Evolutionary conservation across 2,888 invertebrate genomes (phyloP).

Genomic region (Halictus ligatus): DNA sequence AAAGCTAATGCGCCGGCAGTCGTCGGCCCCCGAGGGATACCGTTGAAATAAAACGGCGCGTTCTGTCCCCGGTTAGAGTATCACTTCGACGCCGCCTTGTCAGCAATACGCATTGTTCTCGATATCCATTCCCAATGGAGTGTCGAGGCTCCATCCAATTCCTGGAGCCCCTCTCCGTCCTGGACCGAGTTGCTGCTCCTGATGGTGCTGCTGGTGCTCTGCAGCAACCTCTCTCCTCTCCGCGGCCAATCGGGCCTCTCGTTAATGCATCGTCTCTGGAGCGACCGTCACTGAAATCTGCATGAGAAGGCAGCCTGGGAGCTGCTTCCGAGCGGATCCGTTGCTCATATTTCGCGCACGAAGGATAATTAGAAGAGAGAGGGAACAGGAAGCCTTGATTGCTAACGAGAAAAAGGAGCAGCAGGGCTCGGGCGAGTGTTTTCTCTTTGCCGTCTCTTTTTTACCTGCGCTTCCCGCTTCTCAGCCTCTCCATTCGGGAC

Average conservation of each 20-base stretch:
- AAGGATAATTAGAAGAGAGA: conserved; percentile 28
- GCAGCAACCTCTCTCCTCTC: conserved; percentile 23
- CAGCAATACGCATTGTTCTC: conserved; percentile 58
- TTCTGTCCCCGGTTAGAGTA: conserved; percentile 30
- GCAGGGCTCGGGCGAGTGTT: not conserved
- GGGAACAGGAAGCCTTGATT: not conserved
- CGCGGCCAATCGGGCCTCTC: conserved; percentile 51
- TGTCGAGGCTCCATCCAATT: conserved; percentile 55
- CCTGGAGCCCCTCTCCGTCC: conserved; percentile 32
- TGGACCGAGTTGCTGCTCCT: conserved; percentile 28
- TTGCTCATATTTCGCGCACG: conserved; percentile 48
- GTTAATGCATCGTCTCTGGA: conserved; percentile 37
- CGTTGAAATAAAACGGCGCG: conserved; percentile 41
- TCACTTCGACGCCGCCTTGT: conserved; percentile 50
- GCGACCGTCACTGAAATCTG: conserved; percentile 38
- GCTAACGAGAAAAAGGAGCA: not conserved
- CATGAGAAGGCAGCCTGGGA: conserved; percentile 32
- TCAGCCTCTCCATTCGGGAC: too few species aligned
- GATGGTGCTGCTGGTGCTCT: conserved; percentile 6
- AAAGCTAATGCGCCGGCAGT: conserved; percentile 37
- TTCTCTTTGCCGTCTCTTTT: not conserved
- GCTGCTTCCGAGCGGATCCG: conserved; percentile 7
- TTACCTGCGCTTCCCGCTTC: not conserved
- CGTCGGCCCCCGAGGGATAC: conserved; percentile 4
- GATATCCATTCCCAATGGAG: conserved; percentile 60